Evolutionary conservation across 64 coral and sea anemone genomes (phyloP).

Genomic region (Dendronephthya gigantea): DNA sequence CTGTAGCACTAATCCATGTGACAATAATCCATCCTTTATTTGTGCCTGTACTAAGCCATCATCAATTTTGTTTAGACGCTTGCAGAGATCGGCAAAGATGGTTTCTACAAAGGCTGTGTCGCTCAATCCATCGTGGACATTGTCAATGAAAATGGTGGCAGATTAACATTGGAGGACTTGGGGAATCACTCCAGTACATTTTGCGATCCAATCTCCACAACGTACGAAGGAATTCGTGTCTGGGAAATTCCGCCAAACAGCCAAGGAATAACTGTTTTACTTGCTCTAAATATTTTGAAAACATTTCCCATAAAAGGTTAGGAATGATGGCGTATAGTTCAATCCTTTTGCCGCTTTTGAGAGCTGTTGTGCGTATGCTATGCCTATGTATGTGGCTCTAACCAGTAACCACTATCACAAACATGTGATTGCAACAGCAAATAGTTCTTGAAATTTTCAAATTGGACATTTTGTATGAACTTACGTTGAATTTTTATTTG

Average conservation of each 20-base stretch:
- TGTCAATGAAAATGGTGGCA: slow-evolving; percentile 69
- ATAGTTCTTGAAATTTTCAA: too few species aligned
- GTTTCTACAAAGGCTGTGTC: slow-evolving; percentile 76
- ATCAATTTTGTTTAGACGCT: slow-evolving; percentile 49
- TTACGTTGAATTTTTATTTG: background rate
- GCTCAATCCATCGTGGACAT: slow-evolving; percentile 63
- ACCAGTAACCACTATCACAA: too few species aligned
- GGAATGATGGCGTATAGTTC: background rate
- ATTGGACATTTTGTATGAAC: background rate
- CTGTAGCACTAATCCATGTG: too few species aligned
- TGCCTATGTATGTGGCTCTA: too few species aligned
- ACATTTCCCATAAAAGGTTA: slow-evolving; percentile 21
- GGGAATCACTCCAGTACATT: slow-evolving; percentile 51
- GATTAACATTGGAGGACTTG: slow-evolving; percentile 57
- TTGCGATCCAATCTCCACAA: slow-evolving; percentile 67
- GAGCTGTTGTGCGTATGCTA: too few species aligned
- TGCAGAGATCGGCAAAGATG: slow-evolving; percentile 61
- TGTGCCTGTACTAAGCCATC: background rate
- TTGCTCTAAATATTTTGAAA: slow-evolving; percentile 83
- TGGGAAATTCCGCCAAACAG: slow-evolving; percentile 99
- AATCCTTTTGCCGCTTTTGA: too few species aligned
- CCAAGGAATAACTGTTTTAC: slow-evolving; percentile 72
- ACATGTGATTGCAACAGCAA: too few species aligned
- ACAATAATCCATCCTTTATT: background rate
- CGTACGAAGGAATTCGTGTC: slow-evolving; percentile 65